Base-by-base conservation (phyloP, 2,797 vertebrate species). In the Triplophysa bombifrons region DNA sequence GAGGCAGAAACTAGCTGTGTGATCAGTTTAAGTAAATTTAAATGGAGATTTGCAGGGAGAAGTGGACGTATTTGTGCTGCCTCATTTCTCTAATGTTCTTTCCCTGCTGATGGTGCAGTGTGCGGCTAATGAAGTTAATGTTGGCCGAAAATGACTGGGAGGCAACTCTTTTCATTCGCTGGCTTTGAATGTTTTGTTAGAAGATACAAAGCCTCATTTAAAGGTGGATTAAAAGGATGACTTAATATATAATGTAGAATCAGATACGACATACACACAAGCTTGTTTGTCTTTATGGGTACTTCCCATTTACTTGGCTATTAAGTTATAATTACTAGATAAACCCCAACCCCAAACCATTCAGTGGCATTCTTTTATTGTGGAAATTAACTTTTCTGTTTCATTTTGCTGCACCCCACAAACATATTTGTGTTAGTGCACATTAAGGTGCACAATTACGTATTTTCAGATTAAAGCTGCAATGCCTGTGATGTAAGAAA, bases 71-170 rank as follows among this genome's bases (percentile, higher is more conserved):
- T 82, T 78, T 82, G 63, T 80, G 63, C 63, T 51, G 78, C 60
- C 76, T 83, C 74, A 85, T 85, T 85, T 85, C 58, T 80, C 78
- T 85, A 82, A 82, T 84, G 83, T 17, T 17, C 48, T 80, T 80
- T 82, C 70, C 34, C 61, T 58, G 51, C 72, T 80, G 80, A 80
- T 61, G 79, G 64, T 55, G 48, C 68, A 82, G 44, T 55, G 66
- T 74, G 63, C 51, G 22, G 41, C 30, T 74, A 75, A 80, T 82
- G 74, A 82, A 80, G 79, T 82, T 77, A 70, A 74, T 70, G 58
- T 73, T 25, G 12, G 56, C 20, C 50, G 51, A 70, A 84, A 58
- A 68, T 38, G 63, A 80, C 56, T 66, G 41, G 74, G 56, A 70
- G 64, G 22, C 76, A 38, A 56, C 6, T 1, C 48, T 75, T 74